Evolutionary conservation across 2,888 invertebrate genomes (phyloP), one percentile per base, ranked within the genome.

Genomic region (Gastracanthus pulcherrimus): DNA sequence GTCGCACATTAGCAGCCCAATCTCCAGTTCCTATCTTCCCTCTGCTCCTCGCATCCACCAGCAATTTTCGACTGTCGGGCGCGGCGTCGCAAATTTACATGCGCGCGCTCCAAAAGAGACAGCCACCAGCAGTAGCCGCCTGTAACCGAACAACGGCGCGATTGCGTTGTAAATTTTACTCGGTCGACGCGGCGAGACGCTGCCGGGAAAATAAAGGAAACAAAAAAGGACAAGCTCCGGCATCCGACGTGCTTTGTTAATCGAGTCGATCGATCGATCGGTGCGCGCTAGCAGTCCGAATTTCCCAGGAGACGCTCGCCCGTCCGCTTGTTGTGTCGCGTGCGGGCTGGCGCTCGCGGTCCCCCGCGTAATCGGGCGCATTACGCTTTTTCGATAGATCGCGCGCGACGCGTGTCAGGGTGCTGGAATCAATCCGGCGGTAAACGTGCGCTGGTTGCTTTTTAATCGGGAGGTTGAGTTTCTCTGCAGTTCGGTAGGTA

Each of bases 301-400:
- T 80, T 80, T 80, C 80, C 80, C 80, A 16, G 29, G 80, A 38
- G 66, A 29, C 19, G n/a, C 9, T 62, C 31, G 34, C 31, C n/a
- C 34, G n/a, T n/a, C 9, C 7, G 62, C n/a, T 34, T 58, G 66
- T 31, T 16, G 34, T 58, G 29, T 13, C 4, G 7, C 6, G 9
- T 41, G 13, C 16, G 13, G 16, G n/a, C n/a, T n/a, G n/a, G n/a
- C n/a, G n/a, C n/a, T n/a, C 23, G 11, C 2, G 23, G n/a, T 69
- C 76, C 51, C 58, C 3, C 9, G 67, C 31, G 58, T 69, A 58
- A 26, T 45, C 11, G 23, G 45, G 48, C 48, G 41, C 70, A 60
- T 77, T 70, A 70, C 45, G 36, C 19, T 58, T 69, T 69, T 60
- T 67, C 45, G n/a, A n/a, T 38, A 36, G 34, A 36, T 36, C 60